Evolutionary conservation across 2,113 vertebrate species (phyloP).

Genomic region (Hyaena hyaena): DNA sequence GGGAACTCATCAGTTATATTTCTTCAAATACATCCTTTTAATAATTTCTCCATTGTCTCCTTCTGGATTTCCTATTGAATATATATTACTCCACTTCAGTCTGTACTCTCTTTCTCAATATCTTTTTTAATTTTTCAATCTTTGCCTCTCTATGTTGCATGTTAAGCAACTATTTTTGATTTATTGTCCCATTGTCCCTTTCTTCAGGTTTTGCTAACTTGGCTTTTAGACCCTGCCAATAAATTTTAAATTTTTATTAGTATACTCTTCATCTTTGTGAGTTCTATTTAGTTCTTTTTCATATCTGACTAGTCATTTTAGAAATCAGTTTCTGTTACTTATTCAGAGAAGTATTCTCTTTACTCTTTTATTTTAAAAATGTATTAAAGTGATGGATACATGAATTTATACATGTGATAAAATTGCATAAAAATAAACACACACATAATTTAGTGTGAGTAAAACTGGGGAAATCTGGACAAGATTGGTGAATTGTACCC

Average conservation of each 20-base stretch:
- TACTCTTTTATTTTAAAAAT: background rate
- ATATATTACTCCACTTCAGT: background rate
- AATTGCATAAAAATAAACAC: background rate
- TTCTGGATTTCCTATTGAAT: background rate
- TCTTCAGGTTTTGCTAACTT: background rate
- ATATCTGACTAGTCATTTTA: background rate
- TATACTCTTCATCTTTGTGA: background rate
- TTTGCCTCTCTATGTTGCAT: background rate
- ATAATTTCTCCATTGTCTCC: background rate
- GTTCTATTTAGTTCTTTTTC: background rate
- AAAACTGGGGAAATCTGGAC: background rate
- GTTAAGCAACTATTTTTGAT: background rate
- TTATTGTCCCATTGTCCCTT: background rate
- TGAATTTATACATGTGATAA: background rate
- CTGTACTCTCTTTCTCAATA: background rate
- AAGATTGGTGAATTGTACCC: background rate
- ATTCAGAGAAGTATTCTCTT: too few relatives aligned
- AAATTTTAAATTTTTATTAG: slow-evolving; percentile 2
- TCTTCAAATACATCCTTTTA: background rate
- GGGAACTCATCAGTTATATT: background rate
- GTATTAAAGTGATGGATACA: background rate
- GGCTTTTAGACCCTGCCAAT: background rate
- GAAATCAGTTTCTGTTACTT: background rate
- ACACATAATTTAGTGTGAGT: background rate
- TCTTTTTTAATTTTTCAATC: background rate